phyloP scores from a whole-genome alignment of 2,113 vertebrate genomes.

The Lagenorhynchus albirostris region DNA sequence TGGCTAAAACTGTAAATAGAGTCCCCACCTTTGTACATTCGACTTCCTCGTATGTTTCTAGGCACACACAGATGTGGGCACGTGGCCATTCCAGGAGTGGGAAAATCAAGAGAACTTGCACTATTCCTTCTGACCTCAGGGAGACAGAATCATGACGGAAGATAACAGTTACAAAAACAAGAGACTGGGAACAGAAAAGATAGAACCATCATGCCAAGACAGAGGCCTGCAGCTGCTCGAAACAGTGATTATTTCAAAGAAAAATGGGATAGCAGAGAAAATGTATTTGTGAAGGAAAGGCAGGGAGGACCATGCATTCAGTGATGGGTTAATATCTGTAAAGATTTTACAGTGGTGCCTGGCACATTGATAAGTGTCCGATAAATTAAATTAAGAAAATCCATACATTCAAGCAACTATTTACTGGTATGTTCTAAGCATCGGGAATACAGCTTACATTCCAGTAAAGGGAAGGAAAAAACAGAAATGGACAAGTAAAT shows the following conservation, averaged over 20 bases:
- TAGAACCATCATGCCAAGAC: not conserved
- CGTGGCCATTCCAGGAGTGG: not conserved
- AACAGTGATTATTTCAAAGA: not conserved
- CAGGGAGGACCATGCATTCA: too few species aligned
- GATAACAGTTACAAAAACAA: not conserved
- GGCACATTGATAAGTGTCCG: not conserved
- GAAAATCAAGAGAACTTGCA: not conserved
- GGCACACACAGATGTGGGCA: accelerated
- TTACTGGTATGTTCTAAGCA: not conserved
- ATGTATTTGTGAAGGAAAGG: not conserved
- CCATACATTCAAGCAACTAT: not conserved
- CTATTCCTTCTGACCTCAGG: not conserved
- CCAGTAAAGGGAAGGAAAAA: not conserved
- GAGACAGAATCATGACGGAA: not conserved
- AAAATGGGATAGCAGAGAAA: not conserved
- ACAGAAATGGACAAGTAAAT: not conserved
- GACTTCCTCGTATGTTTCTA: not conserved
- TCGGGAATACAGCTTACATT: not conserved
- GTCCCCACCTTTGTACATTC: not conserved
- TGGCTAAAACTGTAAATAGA: accelerated
- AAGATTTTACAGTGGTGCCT: not conserved
- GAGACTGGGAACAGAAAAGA: not conserved
- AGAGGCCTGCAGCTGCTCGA: not conserved
- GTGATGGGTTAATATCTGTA: not conserved
- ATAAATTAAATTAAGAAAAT: not conserved